Evolutionary conservation across 2,888 invertebrate species (phyloP).

Genomic region (Orthosia cruda): DNA sequence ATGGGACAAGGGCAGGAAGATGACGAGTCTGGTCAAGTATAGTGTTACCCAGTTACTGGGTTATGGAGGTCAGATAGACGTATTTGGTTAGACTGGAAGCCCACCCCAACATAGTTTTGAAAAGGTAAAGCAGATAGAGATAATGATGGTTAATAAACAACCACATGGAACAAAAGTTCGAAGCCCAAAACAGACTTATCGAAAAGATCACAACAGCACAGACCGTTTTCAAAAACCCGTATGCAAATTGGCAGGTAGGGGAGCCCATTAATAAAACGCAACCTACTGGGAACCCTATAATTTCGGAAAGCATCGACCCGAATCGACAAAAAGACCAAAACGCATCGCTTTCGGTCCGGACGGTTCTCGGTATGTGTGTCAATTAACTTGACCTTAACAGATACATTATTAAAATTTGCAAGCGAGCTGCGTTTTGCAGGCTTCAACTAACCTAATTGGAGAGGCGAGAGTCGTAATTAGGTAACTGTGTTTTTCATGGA

Average conservation of each 20-base stretch:
- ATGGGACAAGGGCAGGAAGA: too few species aligned
- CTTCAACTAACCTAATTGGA: constrained; percentile 73
- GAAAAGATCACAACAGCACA: constrained; percentile 10
- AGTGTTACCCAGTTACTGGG: too few species aligned
- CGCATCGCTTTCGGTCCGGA: constrained; percentile 68
- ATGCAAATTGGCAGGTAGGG: constrained; percentile 59
- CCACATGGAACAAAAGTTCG: not conserved
- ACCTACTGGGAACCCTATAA: constrained; percentile 60
- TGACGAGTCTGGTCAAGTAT: too few species aligned
- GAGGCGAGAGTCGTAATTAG: constrained; percentile 69
- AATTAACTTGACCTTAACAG: constrained; percentile 76
- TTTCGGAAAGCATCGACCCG: constrained; percentile 61
- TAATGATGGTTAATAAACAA: not conserved
- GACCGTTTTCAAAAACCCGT: constrained; percentile 46
- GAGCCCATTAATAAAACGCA: constrained; percentile 65
- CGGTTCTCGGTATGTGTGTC: constrained; percentile 73
- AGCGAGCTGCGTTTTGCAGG: constrained; percentile 67
- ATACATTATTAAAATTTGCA: constrained; percentile 70
- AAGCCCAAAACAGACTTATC: constrained; percentile 4
- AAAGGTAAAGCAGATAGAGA: too few species aligned
- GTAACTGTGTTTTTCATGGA: constrained; percentile 51
- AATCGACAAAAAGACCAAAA: constrained; percentile 62
- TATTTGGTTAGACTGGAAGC: too few species aligned
- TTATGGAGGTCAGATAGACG: too few species aligned
- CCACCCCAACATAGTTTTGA: too few species aligned